Evolutionary conservation across 2,888 invertebrate species (phyloP), one percentile per base, ranked within the genome.

Genomic region (Troilus luridus): DNA sequence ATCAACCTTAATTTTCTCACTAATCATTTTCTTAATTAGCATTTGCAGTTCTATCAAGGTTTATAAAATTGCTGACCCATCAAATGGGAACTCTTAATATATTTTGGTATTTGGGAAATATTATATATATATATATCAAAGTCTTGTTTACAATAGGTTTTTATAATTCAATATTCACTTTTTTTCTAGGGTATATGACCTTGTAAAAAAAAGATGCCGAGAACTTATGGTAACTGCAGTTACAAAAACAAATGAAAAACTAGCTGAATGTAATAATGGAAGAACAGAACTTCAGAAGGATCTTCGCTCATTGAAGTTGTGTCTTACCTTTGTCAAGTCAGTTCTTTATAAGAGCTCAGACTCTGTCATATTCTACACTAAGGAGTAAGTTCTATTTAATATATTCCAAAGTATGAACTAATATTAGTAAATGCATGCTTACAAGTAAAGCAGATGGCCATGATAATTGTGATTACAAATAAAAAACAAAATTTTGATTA

Each of bases 271-370:
- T 60, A 90, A 90, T 62, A 41, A 19, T 41, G 88, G 90, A 11
- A 77, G 88, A 24, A 90, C 91, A 90, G 98, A 98, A 88, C 94
- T 98, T 88, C 96, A 97, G 93, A 96, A 97, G 93, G 95, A 98
- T 21, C 97, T 97, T 0, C 96, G 96, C 94, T 96, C 98, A 94
- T 97, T 98, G 24, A 98, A 98, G 95, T 98, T 98, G 95, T 98
- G 98, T 94, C 97, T 98, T 93, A 96, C 96, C 92, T 98, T 98
- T 94, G 97, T 98, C 91, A 96, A 96, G 93, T 96, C 96, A 93
- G 97, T 97, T 60, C 95, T 98, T 88, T 96, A 96, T 67, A 96
- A 96, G 93, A 97, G 97, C 92, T 97, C 97, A 93, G 98, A 98
- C 94, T 97, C 97, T 94, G 98, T 98, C 88, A 95, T 98, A 93